phyloP scores from a whole-genome alignment of 1,140 invertebrate genomes.

The Bombus haemorrhoidalis region DNA sequence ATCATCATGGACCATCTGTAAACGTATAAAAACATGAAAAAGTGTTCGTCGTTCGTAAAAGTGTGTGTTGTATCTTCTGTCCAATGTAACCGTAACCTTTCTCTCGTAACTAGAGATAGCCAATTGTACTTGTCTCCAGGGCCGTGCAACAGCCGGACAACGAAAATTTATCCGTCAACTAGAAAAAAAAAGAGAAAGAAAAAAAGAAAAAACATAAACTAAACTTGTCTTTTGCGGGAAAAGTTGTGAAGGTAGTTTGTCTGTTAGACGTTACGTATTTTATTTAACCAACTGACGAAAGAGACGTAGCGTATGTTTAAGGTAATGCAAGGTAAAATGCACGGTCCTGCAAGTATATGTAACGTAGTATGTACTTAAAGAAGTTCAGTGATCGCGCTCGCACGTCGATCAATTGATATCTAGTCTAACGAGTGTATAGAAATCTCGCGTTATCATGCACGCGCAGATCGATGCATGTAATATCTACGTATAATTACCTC shows the following conservation, averaged over 20 bases:
- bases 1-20: slow-evolving; percentile 38
- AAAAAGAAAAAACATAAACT: neutral
- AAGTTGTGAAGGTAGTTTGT: neutral
- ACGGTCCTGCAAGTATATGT: slow-evolving; percentile 22
- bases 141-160: neutral
- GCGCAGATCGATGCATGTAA: slow-evolving; percentile 50
- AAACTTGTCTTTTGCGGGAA: neutral
- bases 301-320: neutral
- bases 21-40: slow-evolving; percentile 8
- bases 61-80: slow-evolving; percentile 49
- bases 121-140: slow-evolving; percentile 6
- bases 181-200: too few relatives aligned
- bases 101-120: slow-evolving; percentile 33
- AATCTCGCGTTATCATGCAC: slow-evolving; percentile 46
- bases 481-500: slow-evolving; percentile 27
- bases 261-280: neutral
- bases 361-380: slow-evolving; percentile 7
- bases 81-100: slow-evolving; percentile 47
- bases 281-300: neutral
- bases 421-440: slow-evolving; percentile 21
- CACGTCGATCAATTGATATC: slow-evolving; percentile 15
- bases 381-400: neutral
- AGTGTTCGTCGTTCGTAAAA: slow-evolving; percentile 46
- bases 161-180: neutral
- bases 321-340: neutral